Evolutionary conservation across 2,113 vertebrate genomes (phyloP).

Genomic region (Nymphicus hollandicus): DNA sequence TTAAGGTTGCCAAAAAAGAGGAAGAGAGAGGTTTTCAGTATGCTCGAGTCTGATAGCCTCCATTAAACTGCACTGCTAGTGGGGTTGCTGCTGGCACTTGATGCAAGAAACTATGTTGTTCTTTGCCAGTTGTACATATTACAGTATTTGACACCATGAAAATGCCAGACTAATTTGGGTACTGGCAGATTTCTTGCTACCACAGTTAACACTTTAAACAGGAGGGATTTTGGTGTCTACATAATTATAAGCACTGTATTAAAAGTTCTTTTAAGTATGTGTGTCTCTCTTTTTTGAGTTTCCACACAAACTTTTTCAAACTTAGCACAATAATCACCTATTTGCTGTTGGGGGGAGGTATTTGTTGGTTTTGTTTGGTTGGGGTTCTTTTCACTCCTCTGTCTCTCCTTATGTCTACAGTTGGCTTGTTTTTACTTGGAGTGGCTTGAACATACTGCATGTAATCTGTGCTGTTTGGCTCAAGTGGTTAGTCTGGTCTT

Average conservation of each 20-base stretch:
- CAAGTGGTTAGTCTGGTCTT: background rate
- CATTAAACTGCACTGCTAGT: background rate
- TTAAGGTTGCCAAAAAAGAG: constrained; percentile 36
- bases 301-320: background rate
- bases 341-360: background rate
- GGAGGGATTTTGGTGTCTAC: background rate
- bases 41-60: background rate
- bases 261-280: background rate
- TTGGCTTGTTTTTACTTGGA: constrained; percentile 19
- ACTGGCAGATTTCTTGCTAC: constrained; percentile 24
- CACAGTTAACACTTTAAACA: constrained; percentile 22
- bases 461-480: constrained; percentile 44
- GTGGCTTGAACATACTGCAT: background rate
- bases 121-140: constrained; percentile 33
- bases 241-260: background rate
- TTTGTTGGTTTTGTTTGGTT: background rate
- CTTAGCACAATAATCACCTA: background rate
- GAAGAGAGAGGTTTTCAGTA: constrained; percentile 26
- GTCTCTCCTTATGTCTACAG: background rate
- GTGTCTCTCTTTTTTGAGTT: background rate
- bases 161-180: constrained; percentile 44
- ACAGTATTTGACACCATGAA: constrained; percentile 50
- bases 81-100: constrained; percentile 30
- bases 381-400: background rate
- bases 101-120: constrained; percentile 12